Base-by-base conservation (phyloP, 2,797 vertebrate species). In the Channa striata region DNA sequence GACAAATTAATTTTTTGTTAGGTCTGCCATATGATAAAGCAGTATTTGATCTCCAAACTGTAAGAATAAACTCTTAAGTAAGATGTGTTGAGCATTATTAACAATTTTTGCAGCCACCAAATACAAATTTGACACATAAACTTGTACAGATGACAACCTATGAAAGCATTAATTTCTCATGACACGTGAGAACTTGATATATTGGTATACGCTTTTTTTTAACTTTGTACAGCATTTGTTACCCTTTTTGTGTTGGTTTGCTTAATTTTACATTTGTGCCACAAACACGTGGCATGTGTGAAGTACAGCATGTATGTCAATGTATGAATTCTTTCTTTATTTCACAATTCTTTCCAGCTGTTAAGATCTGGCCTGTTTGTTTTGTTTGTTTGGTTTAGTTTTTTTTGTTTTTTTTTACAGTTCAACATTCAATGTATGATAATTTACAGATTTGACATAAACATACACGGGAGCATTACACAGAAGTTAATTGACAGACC, bases 301-400 rank as follows among this genome's bases (percentile, higher is more conserved):
- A 77, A 42, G 44, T 46, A 57, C 54, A 66, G 59, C 57, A 60
- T 72, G 50, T 82, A 47, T 68, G 12, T 76, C 30, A 68, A 16
- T 57, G 33, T 66, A 71, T 71, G 23, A 53, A 61, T 73, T 66
- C 47, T 80, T 72, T 77, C 56, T 83, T 21, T 69, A 62, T 71
- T 68, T 59, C 20, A 62, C 59, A 14, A 48, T 20, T 39, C 52
- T 69, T 36, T 59, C 37, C 3, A 50, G 39, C 19, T 36, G 0
- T 14, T 34, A 44, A 71, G 36, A 17, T 13, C n/a, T 20, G 19
- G 42, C 14, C 17, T 48, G 9, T 7, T 50, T 67, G 50, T 73
- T 51, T 60, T 40, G 33, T 52, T 58, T 59, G 2, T 62, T 6
- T 14, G 39, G 12, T 42, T 49, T 25, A 12, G 2, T 16, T 30